A percentile compares a stretch with the other conserved stretches of the same genome.
phyloP scores from a whole-genome alignment of 2,888 invertebrate species.

The Aporophyla lueneburgensis region DNA sequence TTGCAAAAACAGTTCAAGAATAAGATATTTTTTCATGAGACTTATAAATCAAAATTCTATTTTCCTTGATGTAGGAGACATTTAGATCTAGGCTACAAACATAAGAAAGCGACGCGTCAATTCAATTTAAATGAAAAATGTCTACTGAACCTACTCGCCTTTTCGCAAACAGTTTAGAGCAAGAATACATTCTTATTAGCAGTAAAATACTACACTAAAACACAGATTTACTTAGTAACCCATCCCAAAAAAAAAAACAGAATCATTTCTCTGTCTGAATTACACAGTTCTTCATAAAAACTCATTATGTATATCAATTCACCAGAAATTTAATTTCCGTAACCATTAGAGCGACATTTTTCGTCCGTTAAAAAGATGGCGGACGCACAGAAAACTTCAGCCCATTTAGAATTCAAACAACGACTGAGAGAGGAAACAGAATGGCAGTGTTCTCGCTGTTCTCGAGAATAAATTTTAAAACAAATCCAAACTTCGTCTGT shows the following conservation, averaged over 20 bases:
- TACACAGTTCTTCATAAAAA: conserved; percentile 58
- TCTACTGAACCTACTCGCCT: conserved; percentile 13
- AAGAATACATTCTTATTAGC: conserved; percentile 48
- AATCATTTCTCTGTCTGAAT: conserved; percentile 44
- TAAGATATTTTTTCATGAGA: neutral
- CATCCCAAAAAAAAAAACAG: conserved; percentile 34
- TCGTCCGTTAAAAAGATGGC: conserved; percentile 72
- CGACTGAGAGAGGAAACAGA: conserved; percentile 83
- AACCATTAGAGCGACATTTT: conserved; percentile 76
- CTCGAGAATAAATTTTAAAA: conserved; percentile 86
- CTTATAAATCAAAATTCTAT: neutral
- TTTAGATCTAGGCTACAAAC: neutral
- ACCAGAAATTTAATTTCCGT: conserved; percentile 72
- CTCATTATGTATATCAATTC: conserved; percentile 68
- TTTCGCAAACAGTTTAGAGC: conserved; percentile 25
- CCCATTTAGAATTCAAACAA: conserved; percentile 87
- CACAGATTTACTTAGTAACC: conserved; percentile 25
- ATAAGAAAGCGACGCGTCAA: conserved; percentile 20
- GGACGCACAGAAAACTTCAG: conserved; percentile 71
- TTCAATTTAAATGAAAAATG: conserved; percentile 55
- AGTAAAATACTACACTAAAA: conserved; percentile 45
- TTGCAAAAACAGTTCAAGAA: neutral
- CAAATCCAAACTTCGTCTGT: conserved; percentile 86
- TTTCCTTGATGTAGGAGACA: neutral
- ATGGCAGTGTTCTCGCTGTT: conserved; percentile 73